A percentile compares a stretch with the other conserved stretches of the same genome.
phyloP scores from a whole-genome alignment of 1,140 invertebrate species.

The Micrasema longulum region DNA sequence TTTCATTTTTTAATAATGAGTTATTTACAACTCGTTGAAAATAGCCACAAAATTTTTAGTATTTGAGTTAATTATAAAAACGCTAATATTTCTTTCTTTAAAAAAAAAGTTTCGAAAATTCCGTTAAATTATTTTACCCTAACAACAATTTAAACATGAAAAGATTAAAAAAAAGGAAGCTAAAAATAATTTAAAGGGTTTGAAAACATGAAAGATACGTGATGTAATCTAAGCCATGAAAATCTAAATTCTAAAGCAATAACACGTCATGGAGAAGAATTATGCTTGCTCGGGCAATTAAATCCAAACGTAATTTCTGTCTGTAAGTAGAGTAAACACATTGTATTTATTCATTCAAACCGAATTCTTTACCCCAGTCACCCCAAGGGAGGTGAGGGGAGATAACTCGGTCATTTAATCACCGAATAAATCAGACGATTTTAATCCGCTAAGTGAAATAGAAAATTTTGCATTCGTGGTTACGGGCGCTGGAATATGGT shows the following conservation, averaged over 20 bases:
- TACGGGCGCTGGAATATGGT: constrained; percentile 12
- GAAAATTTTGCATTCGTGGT: constrained; percentile 50
- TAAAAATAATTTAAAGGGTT: too few species aligned
- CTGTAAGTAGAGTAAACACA: constrained; percentile 47
- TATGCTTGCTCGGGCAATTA: constrained; percentile 52
- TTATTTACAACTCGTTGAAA: too few species aligned
- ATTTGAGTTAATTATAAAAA: too few species aligned
- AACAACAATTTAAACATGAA: too few species aligned
- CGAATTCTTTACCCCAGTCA: constrained; percentile 34
- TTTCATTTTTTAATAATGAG: too few species aligned
- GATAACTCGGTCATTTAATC: constrained; percentile 51
- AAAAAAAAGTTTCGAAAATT: too few species aligned
- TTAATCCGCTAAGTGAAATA: constrained; percentile 56
- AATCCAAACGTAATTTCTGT: constrained; percentile 52
- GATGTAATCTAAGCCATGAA: too few species aligned
- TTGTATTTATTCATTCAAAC: constrained; percentile 49
- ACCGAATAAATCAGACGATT: constrained; percentile 55
- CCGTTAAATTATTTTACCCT: too few species aligned
- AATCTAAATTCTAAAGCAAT: constrained; percentile 32
- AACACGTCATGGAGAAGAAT: constrained; percentile 35
- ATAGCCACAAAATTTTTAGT: too few species aligned
- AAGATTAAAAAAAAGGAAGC: too few species aligned
- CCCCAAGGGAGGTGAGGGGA: neutral
- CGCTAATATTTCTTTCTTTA: too few species aligned
- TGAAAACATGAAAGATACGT: too few species aligned